Evolutionary conservation across 2,113 vertebrate species (phyloP).

Genomic region (Urocolius indicus): DNA sequence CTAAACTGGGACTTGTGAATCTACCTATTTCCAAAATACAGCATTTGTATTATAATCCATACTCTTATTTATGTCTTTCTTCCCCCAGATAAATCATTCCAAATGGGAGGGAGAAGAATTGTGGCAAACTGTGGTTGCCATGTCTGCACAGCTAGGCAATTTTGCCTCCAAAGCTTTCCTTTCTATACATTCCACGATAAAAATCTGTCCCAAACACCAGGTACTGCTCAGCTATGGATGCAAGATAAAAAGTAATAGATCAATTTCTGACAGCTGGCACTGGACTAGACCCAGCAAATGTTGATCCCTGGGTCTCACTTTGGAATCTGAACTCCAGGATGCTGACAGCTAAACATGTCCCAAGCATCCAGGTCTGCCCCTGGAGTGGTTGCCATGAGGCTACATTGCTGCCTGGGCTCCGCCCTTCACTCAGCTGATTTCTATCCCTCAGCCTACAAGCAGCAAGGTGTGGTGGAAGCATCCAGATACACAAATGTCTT

Average conservation of each 20-base stretch:
- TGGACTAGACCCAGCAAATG: background rate
- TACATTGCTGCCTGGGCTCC: background rate
- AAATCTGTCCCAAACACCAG: background rate
- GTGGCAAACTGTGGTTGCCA: background rate
- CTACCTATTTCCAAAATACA: background rate
- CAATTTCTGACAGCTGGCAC: background rate
- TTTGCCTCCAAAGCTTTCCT: background rate
- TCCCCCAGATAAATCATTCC: background rate
- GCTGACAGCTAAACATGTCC: background rate
- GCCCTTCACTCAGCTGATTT: background rate
- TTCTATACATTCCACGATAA: background rate
- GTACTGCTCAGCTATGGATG: background rate
- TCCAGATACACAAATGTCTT: background rate
- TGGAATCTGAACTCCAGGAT: background rate
- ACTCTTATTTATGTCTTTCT: background rate
- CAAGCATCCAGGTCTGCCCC: background rate
- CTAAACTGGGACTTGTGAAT: background rate
- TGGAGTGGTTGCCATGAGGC: rapidly evolving
- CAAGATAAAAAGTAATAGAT: background rate
- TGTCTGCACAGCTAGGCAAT: background rate
- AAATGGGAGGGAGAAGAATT: background rate
- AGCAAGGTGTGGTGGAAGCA: background rate
- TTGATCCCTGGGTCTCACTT: background rate
- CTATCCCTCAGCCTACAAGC: background rate
- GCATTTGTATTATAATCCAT: background rate